A percentile compares a stretch with the other conserved stretches of the same genome.
Evolutionary conservation across 2,113 vertebrate species (phyloP).

Genomic region (Melanotaenia duboulayi): DNA sequence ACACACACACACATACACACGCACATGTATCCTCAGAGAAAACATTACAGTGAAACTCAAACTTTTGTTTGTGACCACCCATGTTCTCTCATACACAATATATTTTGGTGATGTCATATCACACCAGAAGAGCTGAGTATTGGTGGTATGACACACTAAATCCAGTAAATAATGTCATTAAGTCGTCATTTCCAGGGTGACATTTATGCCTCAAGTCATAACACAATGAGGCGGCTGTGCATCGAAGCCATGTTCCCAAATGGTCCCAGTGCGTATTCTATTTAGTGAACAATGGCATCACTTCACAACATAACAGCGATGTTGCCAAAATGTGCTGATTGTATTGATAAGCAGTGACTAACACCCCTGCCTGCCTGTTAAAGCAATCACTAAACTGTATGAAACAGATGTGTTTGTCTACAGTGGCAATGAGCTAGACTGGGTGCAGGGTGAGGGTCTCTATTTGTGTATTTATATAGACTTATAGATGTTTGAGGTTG

Average conservation of each 20-base stretch:
- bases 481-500: conserved; percentile 63
- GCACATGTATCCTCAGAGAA: background rate
- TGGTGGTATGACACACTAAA: conserved; percentile 34
- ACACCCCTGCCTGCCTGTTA: background rate
- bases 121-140: conserved; percentile 9
- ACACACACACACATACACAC: background rate
- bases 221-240: conserved; percentile 37
- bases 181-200: conserved; percentile 50
- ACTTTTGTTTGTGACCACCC: conserved; percentile 34
- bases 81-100: conserved; percentile 12
- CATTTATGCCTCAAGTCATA: conserved; percentile 50
- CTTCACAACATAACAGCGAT: conserved; percentile 4
- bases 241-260: conserved; percentile 15
- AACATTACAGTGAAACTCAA: conserved; percentile 21
- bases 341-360: background rate
- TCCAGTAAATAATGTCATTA: conserved; percentile 43
- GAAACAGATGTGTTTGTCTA: conserved; percentile 1
- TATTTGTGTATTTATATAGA: conserved; percentile 58
- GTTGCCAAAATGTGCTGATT: conserved; percentile 10
- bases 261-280: conserved; percentile 19
- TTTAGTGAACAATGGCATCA: conserved; percentile 31
- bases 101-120: conserved; percentile 40
- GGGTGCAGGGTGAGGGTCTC: conserved; percentile 27
- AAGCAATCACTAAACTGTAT: background rate
- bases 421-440: background rate